Evolutionary conservation across 2,797 vertebrate species (phyloP).

Genomic region (Gymnocypris eckloni): DNA sequence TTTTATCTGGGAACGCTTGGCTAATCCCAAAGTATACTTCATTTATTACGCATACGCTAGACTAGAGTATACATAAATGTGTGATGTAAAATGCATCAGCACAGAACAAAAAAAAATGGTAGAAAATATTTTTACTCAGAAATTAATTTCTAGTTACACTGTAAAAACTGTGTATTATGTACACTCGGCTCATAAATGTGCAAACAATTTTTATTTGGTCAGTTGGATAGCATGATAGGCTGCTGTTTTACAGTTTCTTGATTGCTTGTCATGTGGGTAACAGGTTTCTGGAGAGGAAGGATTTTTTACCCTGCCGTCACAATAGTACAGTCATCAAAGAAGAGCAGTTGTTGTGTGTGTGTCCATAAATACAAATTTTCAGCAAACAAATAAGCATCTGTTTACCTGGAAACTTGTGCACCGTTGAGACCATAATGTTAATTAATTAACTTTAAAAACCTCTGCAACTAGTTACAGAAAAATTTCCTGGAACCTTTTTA

Average conservation of each 20-base stretch:
- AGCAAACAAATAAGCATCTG: neutral
- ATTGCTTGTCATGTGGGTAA: neutral
- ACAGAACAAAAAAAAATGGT: neutral
- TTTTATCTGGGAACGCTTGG: neutral
- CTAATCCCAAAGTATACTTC: neutral
- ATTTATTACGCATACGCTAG: neutral
- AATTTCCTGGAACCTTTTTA: conserved; percentile 26
- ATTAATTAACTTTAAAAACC: neutral
- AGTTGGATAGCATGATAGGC: neutral
- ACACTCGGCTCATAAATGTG: neutral
- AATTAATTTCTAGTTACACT: neutral
- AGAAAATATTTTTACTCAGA: neutral
- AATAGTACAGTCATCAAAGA: neutral
- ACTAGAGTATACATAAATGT: neutral
- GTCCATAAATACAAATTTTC: neutral
- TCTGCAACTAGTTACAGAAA: neutral
- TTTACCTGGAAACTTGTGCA: neutral
- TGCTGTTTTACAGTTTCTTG: neutral
- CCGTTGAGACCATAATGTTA: neutral
- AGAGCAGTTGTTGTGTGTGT: neutral
- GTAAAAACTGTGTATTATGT: neutral
- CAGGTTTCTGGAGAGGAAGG: neutral
- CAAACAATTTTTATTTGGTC: neutral
- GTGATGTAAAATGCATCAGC: neutral
- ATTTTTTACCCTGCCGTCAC: neutral